Conservation (phyloP, 64 coral and sea anemone genomes). For the Montipora capricornis region DNA sequence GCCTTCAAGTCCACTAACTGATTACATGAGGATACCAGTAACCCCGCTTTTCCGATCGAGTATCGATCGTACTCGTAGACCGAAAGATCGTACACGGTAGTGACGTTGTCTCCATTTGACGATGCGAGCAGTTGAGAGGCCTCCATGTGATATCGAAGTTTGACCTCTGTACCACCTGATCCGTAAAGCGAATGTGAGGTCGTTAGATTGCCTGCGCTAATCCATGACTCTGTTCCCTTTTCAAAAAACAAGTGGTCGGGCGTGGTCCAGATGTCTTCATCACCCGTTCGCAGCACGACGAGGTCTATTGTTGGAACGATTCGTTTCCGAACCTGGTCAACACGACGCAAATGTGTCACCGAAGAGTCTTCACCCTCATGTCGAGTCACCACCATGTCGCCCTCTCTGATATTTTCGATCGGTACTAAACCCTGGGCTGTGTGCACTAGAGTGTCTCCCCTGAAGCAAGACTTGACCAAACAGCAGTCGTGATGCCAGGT, state of each 20-base stretch:
- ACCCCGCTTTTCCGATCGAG: slow-evolving; percentile 81
- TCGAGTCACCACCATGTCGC: slow-evolving; percentile 84
- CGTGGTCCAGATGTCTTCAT: slow-evolving; percentile 79
- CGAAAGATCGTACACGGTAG: slow-evolving; percentile 85
- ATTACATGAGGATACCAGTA: slow-evolving; percentile 80
- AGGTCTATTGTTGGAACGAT: slow-evolving; percentile 60
- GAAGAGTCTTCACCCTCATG: slow-evolving; percentile 76
- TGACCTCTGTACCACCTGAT: slow-evolving; percentile 58
- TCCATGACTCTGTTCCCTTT: slow-evolving; percentile 53
- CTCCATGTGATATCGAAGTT: slow-evolving; percentile 54
- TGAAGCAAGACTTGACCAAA: slow-evolving; percentile 87
- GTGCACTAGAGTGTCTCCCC: slow-evolving; percentile 88
- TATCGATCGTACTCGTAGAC: slow-evolving; percentile 92
- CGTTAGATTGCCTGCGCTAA: slow-evolving; percentile 64
- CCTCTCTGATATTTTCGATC: slow-evolving; percentile 69
- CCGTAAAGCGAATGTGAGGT: slow-evolving; percentile 65
- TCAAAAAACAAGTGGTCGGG: slow-evolving; percentile 75
- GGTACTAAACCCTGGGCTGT: slow-evolving; percentile 78
- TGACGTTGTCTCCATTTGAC: background rate
- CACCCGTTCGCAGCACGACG: slow-evolving; percentile 65
- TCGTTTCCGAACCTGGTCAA: slow-evolving; percentile 71
- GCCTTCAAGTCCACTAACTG: background rate
- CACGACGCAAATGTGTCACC: slow-evolving; percentile 67
- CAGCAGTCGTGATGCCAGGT: slow-evolving; percentile 91
- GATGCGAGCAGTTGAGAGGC: slow-evolving; percentile 41